Percentiles rank a stretch among this genome's conserved stretches.
Conservation (phyloP, 2,888 invertebrate species). For the Danaus chrysippus region DNA sequence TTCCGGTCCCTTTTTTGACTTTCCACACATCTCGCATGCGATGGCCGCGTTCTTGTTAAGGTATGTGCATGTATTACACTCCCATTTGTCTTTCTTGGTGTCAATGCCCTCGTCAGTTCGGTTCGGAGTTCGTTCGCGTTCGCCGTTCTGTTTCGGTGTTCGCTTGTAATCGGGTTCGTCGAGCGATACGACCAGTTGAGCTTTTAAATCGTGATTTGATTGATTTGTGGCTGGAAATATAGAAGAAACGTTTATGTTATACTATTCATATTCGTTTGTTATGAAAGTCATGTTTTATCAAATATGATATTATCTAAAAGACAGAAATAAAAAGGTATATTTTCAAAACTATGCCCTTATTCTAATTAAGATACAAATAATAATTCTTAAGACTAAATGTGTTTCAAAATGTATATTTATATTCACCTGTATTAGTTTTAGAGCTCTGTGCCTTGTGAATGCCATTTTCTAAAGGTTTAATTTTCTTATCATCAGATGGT, state of each 20-base stretch:
- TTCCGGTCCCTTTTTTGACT: constrained; percentile 80
- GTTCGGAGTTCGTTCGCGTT: constrained; percentile 42
- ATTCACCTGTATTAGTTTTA: constrained; percentile 52
- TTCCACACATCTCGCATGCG: constrained; percentile 88
- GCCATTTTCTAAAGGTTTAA: constrained; percentile 59
- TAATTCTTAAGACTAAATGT: too few species aligned
- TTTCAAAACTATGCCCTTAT: too few species aligned
- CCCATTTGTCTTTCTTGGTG: constrained; percentile 74
- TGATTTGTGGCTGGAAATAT: constrained; percentile 40
- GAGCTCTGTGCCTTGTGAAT: constrained; percentile 48
- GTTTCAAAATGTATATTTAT: too few species aligned
- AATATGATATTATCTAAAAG: too few species aligned
- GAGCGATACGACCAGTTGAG: constrained; percentile 65
- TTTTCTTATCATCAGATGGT: constrained; percentile 56
- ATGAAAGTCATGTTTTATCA: background rate
- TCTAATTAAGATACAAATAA: too few species aligned
- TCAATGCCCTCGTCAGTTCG: constrained; percentile 36
- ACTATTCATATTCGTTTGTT: background rate
- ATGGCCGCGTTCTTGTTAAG: constrained; percentile 75
- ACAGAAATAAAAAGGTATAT: too few species aligned
- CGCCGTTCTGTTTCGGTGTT: constrained; percentile 41
- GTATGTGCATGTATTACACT: constrained; percentile 85
- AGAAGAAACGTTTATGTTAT: background rate
- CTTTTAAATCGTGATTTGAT: constrained; percentile 59
- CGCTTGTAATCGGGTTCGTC: constrained; percentile 60